Conservation (phyloP, 2,113 vertebrate species). For the Thamnaconus septentrionalis region DNA sequence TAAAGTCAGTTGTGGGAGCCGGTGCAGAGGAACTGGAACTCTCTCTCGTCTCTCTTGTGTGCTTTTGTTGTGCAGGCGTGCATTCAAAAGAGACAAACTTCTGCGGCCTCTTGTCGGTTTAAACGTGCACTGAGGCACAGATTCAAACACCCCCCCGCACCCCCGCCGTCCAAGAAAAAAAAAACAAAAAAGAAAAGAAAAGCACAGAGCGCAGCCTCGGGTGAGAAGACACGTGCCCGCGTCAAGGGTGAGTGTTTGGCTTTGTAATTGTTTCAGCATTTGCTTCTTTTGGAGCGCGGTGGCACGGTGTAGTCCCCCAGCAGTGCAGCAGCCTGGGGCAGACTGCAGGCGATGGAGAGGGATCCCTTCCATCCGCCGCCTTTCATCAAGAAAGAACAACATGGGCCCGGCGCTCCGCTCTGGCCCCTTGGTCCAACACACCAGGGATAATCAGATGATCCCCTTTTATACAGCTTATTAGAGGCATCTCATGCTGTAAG, state of each 20-base stretch:
- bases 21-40: no score
- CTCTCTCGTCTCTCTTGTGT: no score
- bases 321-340: slow-evolving; percentile 65
- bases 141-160: slow-evolving; percentile 52
- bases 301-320: slow-evolving; percentile 58
- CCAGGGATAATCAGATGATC: slow-evolving; percentile 75
- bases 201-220: slow-evolving; percentile 40
- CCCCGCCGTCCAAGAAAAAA: not conserved
- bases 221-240: slow-evolving; percentile 57
- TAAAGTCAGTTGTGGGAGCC: no score
- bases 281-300: slow-evolving; percentile 67
- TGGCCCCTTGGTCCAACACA: slow-evolving; percentile 63
- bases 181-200: slow-evolving; percentile 23
- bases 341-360: slow-evolving; percentile 72
- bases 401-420: slow-evolving; percentile 50
- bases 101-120: slow-evolving; percentile 35
- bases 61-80: no score
- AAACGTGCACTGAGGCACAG: slow-evolving; percentile 36
- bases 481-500: slow-evolving; percentile 66
- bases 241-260: slow-evolving; percentile 71
- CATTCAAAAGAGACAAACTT: slow-evolving; percentile 44
- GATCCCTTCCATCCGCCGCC: slow-evolving; percentile 69
- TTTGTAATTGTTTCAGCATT: slow-evolving; percentile 76
- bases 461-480: slow-evolving; percentile 77
- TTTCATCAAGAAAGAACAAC: slow-evolving; percentile 77